Evolutionary conservation across 1,140 invertebrate genomes (phyloP).

Genomic region (Notospermus geniculatus): DNA sequence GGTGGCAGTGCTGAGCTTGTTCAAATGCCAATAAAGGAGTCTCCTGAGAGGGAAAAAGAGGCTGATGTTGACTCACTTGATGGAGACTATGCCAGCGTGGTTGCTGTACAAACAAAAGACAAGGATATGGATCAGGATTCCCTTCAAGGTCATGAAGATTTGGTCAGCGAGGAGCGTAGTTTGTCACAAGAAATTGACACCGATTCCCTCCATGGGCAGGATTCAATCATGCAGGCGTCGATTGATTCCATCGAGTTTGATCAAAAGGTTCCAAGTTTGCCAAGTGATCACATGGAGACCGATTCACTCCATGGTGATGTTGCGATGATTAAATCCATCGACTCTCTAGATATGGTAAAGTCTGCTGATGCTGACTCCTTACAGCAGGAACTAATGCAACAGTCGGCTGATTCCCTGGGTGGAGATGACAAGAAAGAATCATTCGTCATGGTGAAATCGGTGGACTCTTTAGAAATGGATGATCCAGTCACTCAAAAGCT

Average conservation of each 20-base stretch:
- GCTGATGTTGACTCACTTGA: constrained; percentile 30
- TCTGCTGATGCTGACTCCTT: constrained; percentile 9
- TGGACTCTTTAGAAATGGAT: constrained; percentile 64
- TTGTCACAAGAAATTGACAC: constrained; percentile 59
- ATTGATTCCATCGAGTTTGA: constrained; percentile 39
- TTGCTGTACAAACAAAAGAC: constrained; percentile 55
- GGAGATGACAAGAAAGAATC: constrained; percentile 11
- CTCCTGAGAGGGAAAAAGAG: constrained; percentile 34
- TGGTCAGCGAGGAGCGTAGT: constrained; percentile 22
- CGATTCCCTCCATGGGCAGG: constrained; percentile 59
- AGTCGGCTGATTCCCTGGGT: constrained; percentile 33
- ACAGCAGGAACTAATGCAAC: constrained; percentile 28
- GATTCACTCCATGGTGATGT: constrained; percentile 8
- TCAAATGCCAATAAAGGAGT: no score
- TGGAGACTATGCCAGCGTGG: constrained; percentile 46
- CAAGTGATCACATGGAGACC: no score
- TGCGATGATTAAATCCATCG: constrained; percentile 8
- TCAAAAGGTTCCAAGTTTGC: constrained; percentile 18
- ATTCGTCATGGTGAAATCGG: constrained; percentile 58
- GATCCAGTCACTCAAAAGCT: constrained; percentile 22
- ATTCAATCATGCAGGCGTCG: constrained; percentile 45
- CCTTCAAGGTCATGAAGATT: constrained; percentile 31
- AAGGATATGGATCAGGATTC: constrained; percentile 51
- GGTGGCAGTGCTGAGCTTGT: no score
- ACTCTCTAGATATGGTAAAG: constrained; percentile 5